Evolutionary conservation across 1,140 invertebrate species (phyloP).

Genomic region (Sycophaga agraensis): DNA sequence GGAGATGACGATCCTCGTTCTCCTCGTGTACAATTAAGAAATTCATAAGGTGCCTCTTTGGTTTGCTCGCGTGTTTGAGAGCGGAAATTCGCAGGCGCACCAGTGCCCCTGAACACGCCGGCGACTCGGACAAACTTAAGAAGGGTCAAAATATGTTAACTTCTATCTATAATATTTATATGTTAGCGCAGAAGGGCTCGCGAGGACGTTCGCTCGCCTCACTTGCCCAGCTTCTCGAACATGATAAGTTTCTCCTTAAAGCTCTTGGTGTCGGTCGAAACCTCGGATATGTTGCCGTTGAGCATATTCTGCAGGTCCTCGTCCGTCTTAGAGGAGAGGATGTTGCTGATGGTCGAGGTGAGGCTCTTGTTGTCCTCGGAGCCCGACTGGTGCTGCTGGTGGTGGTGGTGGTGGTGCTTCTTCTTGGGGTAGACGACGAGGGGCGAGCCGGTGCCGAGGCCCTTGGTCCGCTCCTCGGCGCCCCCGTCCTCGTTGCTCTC

Average conservation of each 20-base stretch:
- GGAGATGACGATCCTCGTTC: no score
- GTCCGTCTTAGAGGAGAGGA: conserved; percentile 49
- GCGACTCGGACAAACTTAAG: neutral
- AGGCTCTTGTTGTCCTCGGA: conserved; percentile 52
- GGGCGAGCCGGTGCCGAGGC: neutral
- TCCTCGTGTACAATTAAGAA: no score
- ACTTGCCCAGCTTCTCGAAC: conserved; percentile 57
- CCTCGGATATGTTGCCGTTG: conserved; percentile 57
- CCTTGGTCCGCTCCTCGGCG: neutral
- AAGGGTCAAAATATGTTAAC: no score
- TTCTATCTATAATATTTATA: no score
- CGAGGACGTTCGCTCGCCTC: conserved; percentile 25
- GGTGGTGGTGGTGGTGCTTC: conserved; percentile 40
- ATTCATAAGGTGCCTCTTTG: no score
- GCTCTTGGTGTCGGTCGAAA: conserved; percentile 54
- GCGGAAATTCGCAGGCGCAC: neutral
- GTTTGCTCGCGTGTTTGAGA: no score
- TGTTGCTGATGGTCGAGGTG: conserved; percentile 45
- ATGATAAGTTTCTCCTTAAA: conserved; percentile 57
- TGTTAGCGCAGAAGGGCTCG: neutral
- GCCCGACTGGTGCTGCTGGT: conserved; percentile 35
- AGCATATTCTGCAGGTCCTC: conserved; percentile 56
- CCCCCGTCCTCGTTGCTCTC: neutral
- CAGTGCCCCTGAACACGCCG: neutral
- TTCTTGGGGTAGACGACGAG: conserved; percentile 44